These are phyloP conservation scores for Laothoe populi DNA, from an alignment of 2,888 invertebrate species.

Conservation along the genomic window DNA sequence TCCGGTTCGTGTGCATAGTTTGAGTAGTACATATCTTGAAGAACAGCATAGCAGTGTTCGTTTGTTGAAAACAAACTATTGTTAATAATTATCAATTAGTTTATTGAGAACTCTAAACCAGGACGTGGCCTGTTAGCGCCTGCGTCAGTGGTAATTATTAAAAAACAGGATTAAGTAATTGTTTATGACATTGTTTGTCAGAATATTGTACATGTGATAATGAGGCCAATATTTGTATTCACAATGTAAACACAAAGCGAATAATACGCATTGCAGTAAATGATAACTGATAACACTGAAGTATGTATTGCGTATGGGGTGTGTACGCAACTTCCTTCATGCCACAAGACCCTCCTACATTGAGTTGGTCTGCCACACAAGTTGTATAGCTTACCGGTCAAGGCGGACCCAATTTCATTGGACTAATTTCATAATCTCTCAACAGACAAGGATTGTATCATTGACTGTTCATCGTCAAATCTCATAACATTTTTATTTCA, in stretches of 20 bases:
- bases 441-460: no score
- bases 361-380: background rate
- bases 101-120: background rate
- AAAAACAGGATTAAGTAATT: constrained; percentile 7
- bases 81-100: no score
- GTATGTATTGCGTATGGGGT: constrained; percentile 3
- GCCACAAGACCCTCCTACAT: no score
- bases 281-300: constrained; percentile 21
- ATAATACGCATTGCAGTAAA: background rate
- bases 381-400: no score
- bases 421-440: no score
- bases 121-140: background rate
- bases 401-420: no score
- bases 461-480: background rate
- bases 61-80: no score
- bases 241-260: background rate
- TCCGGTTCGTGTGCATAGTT: constrained; percentile 1
- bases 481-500: background rate
- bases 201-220: background rate
- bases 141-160: background rate
- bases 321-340: background rate
- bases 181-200: background rate
- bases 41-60: background rate
- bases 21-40: background rate
- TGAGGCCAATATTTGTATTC: constrained; percentile 1